phyloP scores from a whole-genome alignment of 2,797 vertebrate genomes.

The Harpagifer antarcticus region DNA sequence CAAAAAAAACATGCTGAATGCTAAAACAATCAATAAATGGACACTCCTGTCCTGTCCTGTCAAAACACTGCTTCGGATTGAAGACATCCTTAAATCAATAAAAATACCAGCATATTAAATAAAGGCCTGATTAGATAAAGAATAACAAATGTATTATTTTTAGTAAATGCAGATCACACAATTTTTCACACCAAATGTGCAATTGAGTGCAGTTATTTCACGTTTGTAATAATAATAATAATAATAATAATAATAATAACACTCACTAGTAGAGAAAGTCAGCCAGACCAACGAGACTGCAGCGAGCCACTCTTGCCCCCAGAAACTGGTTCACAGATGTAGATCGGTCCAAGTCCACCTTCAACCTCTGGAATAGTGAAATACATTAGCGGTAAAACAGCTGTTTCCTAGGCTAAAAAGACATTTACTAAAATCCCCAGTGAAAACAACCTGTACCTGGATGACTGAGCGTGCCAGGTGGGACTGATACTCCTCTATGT shows the following conservation, averaged over 20 bases:
- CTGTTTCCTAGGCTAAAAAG: not conserved
- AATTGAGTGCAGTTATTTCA: not conserved
- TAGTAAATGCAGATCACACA: not conserved
- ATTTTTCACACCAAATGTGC: not conserved
- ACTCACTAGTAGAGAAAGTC: constrained; percentile 91
- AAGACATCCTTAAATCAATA: not conserved
- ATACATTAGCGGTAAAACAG: not conserved
- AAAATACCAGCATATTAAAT: too few relatives aligned
- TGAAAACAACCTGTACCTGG: constrained; percentile 72
- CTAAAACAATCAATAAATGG: not conserved
- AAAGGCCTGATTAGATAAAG: too few relatives aligned
- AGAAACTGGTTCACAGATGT: constrained; percentile 90
- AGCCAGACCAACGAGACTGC: constrained; percentile 89
- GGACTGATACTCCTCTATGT: constrained; percentile 86
- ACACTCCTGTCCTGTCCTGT: not conserved
- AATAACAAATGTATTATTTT: not conserved
- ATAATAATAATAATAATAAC: not conserved
- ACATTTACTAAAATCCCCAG: not conserved
- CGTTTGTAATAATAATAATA: not conserved
- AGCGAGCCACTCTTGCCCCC: constrained; percentile 89
- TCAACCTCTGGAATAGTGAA: constrained; percentile 85
- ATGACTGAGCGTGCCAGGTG: constrained; percentile 83
- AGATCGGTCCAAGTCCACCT: constrained; percentile 90
- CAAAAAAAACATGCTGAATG: constrained; percentile 17
- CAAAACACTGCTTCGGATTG: not conserved